Evolutionary conservation across 2,888 invertebrate species (phyloP), one percentile per base, ranked within the genome.

Genomic region (Cyrtodaria siliqua): DNA sequence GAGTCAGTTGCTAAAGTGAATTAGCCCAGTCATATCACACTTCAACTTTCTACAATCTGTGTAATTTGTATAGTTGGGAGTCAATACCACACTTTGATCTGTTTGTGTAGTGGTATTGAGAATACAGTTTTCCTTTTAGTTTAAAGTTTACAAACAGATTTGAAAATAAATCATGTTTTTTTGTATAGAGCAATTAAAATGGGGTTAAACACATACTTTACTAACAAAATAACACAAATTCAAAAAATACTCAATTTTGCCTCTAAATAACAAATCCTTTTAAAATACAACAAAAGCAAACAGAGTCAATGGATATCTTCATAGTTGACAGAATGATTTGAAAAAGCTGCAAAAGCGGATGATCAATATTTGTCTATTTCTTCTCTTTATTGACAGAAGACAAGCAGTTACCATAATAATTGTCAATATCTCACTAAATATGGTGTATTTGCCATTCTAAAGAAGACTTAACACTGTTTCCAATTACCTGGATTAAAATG

Each of bases 141-240:
- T 18, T 71, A 56, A 50, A 63, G 62, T 70, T 70, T 70, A 62
- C 62, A 49, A 27, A 56, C 26, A 44, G 52, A 56, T 61, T 70
- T 70, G 55, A 55, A 61, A 33, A 56, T 49, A 70, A 70, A 70
- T 56, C 62, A 47, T 27, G 44, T 29, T 61, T 50, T 60, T 33
- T 33, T 26, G 18, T 8, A 29, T 2, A 38, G 24, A 61, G 38
- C 49, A 42, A 61, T 56, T 59, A 61, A 56, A 44, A 56, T 26
- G 20, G 27, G 53, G 53, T 27, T 53, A 52, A 20, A 23, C 6
- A 52, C 52, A 52, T 52, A 52, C 23, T 52, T 23, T 12, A 27
- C 50, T 24, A 23, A 27, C 27, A 27, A 29, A 53, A 33, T 8
- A 53, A 16, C 53, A 26, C 27, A 53, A 14, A 26, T 26, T 53